phyloP scores from a whole-genome alignment of 2,888 invertebrate species.

The Creontiades dilutus region DNA sequence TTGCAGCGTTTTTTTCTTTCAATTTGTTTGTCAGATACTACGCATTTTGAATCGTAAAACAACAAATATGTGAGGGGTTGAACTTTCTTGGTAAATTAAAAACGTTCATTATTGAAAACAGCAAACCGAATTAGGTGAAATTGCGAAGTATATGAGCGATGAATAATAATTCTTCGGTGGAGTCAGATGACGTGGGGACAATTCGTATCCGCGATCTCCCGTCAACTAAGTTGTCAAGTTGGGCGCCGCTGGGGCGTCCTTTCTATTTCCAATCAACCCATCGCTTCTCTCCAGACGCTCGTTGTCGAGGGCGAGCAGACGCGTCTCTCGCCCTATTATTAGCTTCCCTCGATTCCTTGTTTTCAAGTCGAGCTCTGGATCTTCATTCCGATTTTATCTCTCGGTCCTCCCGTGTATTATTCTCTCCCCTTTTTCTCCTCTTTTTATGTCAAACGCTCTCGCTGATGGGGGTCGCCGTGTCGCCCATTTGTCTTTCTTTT shows the following conservation, averaged over 20 bases:
- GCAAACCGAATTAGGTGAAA: too few relatives aligned
- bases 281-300: neutral
- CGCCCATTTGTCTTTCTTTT: neutral
- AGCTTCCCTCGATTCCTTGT: slow-evolving; percentile 19
- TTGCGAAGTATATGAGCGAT: too few relatives aligned
- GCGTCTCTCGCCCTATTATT: neutral
- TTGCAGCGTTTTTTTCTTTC: too few relatives aligned
- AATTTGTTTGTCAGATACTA: too few relatives aligned
- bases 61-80: too few relatives aligned
- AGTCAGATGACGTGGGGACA: too few relatives aligned
- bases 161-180: too few relatives aligned
- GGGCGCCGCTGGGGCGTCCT: neutral
- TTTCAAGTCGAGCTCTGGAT: neutral
- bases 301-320: neutral
- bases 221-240: too few relatives aligned
- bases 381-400: slow-evolving; percentile 19
- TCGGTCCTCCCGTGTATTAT: neutral
- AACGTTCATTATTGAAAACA: too few relatives aligned
- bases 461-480: slow-evolving; percentile 11
- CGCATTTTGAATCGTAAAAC: too few relatives aligned
- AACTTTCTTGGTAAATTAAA: too few relatives aligned
- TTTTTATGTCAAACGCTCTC: neutral
- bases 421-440: neutral
- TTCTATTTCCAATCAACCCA: neutral
- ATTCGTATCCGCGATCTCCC: too few relatives aligned